Evolutionary conservation across 2,797 vertebrate genomes (phyloP).

Genomic region (Sebastes vulpes): DNA sequence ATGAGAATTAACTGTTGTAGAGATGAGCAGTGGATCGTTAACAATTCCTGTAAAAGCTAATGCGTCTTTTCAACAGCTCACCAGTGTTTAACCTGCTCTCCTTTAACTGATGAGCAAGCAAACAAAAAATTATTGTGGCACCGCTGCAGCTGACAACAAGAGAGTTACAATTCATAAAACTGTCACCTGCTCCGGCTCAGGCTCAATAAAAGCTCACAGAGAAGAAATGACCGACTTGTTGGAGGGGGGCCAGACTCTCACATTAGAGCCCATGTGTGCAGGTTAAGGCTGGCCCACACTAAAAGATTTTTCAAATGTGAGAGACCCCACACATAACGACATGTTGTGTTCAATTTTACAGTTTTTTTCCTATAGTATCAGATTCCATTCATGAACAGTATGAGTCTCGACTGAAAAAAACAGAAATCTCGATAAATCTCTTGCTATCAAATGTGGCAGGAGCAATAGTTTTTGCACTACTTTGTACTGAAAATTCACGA

Average conservation of each 20-base stretch:
- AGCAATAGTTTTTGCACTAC: no score
- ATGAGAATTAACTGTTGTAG: slow-evolving; percentile 26
- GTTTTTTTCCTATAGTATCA: no score
- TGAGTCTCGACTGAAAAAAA: no score
- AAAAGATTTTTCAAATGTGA: no score
- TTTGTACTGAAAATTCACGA: no score
- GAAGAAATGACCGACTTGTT: slow-evolving; percentile 29
- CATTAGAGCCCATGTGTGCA: slow-evolving; percentile 41
- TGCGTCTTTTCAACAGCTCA: slow-evolving; percentile 33
- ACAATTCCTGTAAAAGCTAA: slow-evolving; percentile 47
- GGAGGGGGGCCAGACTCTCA: slow-evolving; percentile 21
- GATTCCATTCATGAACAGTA: no score
- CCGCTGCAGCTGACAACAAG: slow-evolving; percentile 26
- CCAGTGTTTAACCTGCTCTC: slow-evolving; percentile 33
- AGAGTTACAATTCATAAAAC: slow-evolving; percentile 64
- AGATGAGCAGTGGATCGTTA: slow-evolving; percentile 25
- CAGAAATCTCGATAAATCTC: no score
- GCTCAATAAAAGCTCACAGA: slow-evolving; percentile 48
- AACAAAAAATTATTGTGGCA: slow-evolving; percentile 37
- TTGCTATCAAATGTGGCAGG: no score
- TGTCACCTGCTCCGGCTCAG: slow-evolving; percentile 32
- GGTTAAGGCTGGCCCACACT: background rate
- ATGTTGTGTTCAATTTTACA: no score
- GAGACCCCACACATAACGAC: no score
- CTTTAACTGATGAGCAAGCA: slow-evolving; percentile 47